Conservation (phyloP, 2,888 invertebrate genomes). For the Trimorus sp. region DNA sequence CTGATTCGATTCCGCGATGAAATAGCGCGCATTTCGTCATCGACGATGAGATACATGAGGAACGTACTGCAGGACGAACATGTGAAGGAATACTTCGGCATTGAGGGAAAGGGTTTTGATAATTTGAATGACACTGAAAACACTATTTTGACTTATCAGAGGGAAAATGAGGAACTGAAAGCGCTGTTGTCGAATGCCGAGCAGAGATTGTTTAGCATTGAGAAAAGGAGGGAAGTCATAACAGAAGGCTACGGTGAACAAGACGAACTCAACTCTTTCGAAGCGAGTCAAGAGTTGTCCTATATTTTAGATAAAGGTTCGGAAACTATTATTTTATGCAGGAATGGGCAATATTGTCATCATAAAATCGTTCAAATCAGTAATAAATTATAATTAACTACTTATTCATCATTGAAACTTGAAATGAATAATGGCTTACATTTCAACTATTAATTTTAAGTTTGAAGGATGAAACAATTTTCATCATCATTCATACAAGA, state of each 20-base stretch:
- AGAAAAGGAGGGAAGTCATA: slow-evolving; percentile 82
- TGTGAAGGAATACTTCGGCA: slow-evolving; percentile 70
- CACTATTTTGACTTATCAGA: slow-evolving; percentile 81
- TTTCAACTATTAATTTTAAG: not conserved
- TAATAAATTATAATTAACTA: too few relatives aligned
- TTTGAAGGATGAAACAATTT: too few relatives aligned
- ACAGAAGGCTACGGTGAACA: slow-evolving; percentile 83
- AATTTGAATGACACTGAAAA: slow-evolving; percentile 84
- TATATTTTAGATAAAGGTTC: slow-evolving; percentile 79
- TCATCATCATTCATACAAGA: too few relatives aligned
- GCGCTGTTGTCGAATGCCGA: slow-evolving; percentile 84
- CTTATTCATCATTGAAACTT: too few relatives aligned
- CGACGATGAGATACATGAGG: slow-evolving; percentile 81
- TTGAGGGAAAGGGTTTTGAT: slow-evolving; percentile 82
- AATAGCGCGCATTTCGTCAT: slow-evolving; percentile 86
- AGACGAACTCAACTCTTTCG: slow-evolving; percentile 71
- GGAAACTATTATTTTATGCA: slow-evolving; percentile 3
- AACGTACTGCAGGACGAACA: slow-evolving; percentile 57
- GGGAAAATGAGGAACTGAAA: slow-evolving; percentile 83
- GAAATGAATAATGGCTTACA: too few relatives aligned
- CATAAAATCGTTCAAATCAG: too few relatives aligned
- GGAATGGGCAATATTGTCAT: too few relatives aligned
- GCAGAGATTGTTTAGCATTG: slow-evolving; percentile 80
- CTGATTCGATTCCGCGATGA: slow-evolving; percentile 86
- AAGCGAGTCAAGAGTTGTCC: slow-evolving; percentile 75